A percentile compares a stretch with the other conserved stretches of the same genome.
Evolutionary conservation across 1,140 invertebrate species (phyloP).

Genomic region (Pseudobourletiella spinata): DNA sequence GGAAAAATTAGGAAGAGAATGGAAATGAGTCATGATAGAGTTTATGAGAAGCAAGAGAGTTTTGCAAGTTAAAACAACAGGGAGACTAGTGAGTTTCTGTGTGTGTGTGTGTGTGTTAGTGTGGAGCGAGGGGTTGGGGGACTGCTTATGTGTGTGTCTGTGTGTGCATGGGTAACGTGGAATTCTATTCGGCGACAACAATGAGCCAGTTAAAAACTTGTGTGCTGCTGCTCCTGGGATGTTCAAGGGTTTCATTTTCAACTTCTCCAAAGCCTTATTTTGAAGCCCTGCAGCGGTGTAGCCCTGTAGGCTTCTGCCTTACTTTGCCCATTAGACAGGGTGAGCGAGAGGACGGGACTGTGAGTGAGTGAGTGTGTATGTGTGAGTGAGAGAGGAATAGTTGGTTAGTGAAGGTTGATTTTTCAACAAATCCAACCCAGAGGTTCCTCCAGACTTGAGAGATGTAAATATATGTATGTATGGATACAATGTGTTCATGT

Average conservation of each 20-base stretch:
- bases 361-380: background rate
- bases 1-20: no score
- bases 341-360: background rate
- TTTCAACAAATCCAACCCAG: background rate
- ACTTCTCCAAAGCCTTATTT: background rate
- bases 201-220: background rate
- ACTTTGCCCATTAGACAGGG: background rate
- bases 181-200: background rate
- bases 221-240: background rate
- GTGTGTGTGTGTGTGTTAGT: no score
- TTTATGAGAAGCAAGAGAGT: no score
- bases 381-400: background rate
- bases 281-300: background rate
- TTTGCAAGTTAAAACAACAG: no score
- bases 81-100: no score
- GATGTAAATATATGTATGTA: no score
- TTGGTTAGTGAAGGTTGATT: background rate
- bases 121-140: no score
- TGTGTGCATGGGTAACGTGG: no score
- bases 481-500: no score
- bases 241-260: slow-evolving; percentile 3
- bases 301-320: background rate
- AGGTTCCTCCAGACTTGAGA: no score
- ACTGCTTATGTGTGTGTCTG: no score
- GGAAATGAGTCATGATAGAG: no score